Conservation (phyloP, 1,140 invertebrate genomes). For the Psix sp. region DNA sequence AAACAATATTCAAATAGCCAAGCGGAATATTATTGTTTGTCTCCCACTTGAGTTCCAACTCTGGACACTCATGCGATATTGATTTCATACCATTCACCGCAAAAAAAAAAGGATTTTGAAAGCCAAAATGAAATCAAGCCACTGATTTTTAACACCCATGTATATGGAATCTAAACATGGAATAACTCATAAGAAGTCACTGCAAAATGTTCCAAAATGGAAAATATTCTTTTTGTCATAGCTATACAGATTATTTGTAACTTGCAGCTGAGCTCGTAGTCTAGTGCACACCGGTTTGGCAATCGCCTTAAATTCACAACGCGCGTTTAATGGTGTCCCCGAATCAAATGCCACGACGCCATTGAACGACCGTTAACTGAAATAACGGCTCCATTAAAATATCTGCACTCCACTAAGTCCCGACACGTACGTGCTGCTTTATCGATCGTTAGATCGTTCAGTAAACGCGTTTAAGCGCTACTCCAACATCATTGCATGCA, state of each 20-base stretch:
- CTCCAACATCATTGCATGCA: slow-evolving; percentile 11
- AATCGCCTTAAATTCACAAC: slow-evolving; percentile 39
- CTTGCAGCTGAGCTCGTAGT: slow-evolving; percentile 9
- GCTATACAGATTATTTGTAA: slow-evolving; percentile 23
- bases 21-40: not conserved
- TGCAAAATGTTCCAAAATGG: too few species aligned
- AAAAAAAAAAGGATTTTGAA: too few species aligned
- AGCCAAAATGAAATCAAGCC: too few species aligned
- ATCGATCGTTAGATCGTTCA: slow-evolving; percentile 52
- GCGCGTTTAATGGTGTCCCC: slow-evolving; percentile 38
- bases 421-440: slow-evolving; percentile 38
- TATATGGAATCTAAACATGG: too few species aligned
- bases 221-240: not conserved
- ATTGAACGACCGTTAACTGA: slow-evolving; percentile 64
- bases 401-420: slow-evolving; percentile 51
- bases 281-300: slow-evolving; percentile 25
- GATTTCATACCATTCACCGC: too few species aligned
- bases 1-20: slow-evolving; percentile 1
- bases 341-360: slow-evolving; percentile 62
- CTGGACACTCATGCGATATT: too few species aligned
- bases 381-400: slow-evolving; percentile 69
- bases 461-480: slow-evolving; percentile 31
- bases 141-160: too few species aligned
- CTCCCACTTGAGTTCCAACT: not conserved
- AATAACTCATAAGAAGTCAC: too few species aligned